phyloP scores from a whole-genome alignment of 2,113 vertebrate species.

The Sceloporus tristichus region DNA sequence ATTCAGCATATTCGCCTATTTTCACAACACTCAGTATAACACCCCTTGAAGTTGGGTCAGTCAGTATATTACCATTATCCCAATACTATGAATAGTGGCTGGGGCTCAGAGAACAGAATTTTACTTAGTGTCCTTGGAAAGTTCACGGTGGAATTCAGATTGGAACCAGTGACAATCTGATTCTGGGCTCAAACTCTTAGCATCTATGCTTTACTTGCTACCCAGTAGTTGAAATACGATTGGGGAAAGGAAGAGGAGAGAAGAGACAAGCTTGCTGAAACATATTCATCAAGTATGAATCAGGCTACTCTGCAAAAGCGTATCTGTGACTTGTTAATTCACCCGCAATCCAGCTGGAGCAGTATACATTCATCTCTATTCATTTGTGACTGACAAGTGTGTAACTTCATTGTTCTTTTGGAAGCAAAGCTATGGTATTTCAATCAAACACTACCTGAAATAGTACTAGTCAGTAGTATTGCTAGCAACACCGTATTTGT shows the following conservation, averaged over 20 bases:
- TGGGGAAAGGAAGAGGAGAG: neutral
- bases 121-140: neutral
- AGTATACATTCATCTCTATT: neutral
- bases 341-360: neutral
- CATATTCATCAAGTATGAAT: neutral
- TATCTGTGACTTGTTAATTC: neutral
- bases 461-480: neutral
- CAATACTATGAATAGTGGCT: neutral
- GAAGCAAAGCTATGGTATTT: neutral
- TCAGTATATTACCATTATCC: neutral
- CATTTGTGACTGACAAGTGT: neutral
- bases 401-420: neutral
- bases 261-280: neutral
- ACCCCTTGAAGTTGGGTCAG: too few relatives aligned
- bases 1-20: too few relatives aligned
- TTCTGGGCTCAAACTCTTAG: neutral
- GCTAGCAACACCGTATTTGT: too few relatives aligned
- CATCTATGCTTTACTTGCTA: too few relatives aligned
- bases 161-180: neutral
- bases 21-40: too few relatives aligned
- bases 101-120: neutral
- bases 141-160: neutral
- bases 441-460: neutral
- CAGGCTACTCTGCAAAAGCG: neutral
- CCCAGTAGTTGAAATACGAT: neutral